Base-by-base conservation (phyloP, 30 jellyfish, hydroid and myxozoan species). In the Aurelia coerulea region DNA sequence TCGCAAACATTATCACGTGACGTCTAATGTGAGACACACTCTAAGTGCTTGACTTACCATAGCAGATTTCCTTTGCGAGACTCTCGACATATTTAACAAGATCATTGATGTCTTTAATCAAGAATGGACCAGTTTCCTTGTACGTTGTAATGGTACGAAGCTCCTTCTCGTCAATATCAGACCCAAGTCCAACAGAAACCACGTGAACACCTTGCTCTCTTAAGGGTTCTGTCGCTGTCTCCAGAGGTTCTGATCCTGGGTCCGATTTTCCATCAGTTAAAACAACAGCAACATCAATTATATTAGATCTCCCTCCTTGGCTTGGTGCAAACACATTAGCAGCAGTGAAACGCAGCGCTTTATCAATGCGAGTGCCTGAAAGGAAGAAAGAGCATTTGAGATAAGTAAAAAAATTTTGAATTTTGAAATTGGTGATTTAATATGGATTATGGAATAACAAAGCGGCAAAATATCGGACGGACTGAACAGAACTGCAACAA, bases 211-310 rank as follows among this genome's bases (percentile, higher is more conserved):
- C 97, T 39, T 23, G 65, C 65, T 89, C 92, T 73, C 91, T 75
- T 39, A 94, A 63, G 8, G 91, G 91, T 51, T 84, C 75, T 14
- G 91, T 85, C 1, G 99, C 99, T 62, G 75, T 49, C 2, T 56
- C 80, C 4, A 94, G 84, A 11, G 83, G 83, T 52, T 78, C 95
- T 46, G 91, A 74, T 8, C 90, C 95, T 19, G 84, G 85, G 69
- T 90, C 97, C 14, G 93, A 75, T 62, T 85, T 79, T 35, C 99
- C 97, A 64, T 88, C 97, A 2, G 99, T 94, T 33, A 94, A 18
- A 7, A 94, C 88, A 31, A 94, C 94, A 39, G 90, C 97, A 23
- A 89, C 90, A 68, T 89, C 96, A 46, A 80, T 80, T 42, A 85
- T 90, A 32, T 80, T 79, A 1, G 79, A 62, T n/a, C 96, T 65